These are phyloP conservation scores for Sesia apiformis DNA, from an alignment of 2,888 invertebrate genomes.

Conservation along the genomic window DNA sequence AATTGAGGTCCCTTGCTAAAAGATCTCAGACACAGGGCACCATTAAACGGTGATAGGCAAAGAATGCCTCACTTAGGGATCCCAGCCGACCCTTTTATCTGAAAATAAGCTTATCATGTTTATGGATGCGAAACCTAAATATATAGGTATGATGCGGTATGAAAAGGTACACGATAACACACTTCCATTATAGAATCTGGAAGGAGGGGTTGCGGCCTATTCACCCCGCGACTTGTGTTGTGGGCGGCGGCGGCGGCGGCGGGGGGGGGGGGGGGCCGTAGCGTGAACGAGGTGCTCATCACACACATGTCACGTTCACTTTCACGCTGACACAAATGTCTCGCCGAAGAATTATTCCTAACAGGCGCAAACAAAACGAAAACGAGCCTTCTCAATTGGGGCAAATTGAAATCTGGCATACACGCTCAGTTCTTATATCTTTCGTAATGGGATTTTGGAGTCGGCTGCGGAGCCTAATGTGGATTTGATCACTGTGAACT, in stretches of 20 bases:
- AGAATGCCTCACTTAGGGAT: conserved; percentile 63
- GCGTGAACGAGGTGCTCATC: conserved; percentile 24
- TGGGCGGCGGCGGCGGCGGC: not conserved
- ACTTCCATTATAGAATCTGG: conserved; percentile 24
- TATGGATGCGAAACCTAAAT: conserved; percentile 54
- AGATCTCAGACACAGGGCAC: conserved; percentile 55
- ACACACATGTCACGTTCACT: conserved; percentile 31
- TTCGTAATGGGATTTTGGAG: conserved; percentile 19
- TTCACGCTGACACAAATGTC: conserved; percentile 18
- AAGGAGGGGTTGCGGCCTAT: conserved; percentile 12
- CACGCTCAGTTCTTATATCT: conserved; percentile 8
- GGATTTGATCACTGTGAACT: conserved; percentile 24
- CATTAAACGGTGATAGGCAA: conserved; percentile 64
- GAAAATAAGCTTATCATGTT: conserved; percentile 68
- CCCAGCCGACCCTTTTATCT: conserved; percentile 63
- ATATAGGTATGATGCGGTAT: conserved; percentile 38
- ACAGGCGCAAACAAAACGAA: conserved; percentile 1
- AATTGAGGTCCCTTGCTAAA: conserved; percentile 53
- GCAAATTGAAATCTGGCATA: conserved; percentile 14
- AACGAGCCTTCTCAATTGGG: conserved; percentile 11
- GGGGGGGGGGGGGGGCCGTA: not conserved
- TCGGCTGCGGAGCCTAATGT: not conserved
- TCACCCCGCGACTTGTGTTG: not conserved
- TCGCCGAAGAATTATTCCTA: conserved; percentile 8
- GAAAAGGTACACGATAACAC: conserved; percentile 49